Base-by-base conservation (phyloP, 2,113 vertebrate genomes). In the Tenrec ecaudatus region DNA sequence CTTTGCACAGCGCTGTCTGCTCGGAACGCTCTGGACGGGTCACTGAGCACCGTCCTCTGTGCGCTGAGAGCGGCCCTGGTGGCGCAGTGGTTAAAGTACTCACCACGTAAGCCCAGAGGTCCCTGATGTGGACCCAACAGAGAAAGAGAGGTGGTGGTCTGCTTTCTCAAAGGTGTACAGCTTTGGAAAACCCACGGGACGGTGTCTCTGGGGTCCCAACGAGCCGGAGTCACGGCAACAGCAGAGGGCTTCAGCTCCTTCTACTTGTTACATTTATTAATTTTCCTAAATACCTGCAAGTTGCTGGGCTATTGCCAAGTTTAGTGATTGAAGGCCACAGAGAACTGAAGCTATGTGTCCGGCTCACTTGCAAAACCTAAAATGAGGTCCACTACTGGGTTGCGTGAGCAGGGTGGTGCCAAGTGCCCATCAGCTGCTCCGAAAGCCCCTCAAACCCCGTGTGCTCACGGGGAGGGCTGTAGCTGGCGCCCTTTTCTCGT, bases 221-320 rank as follows among this genome's bases (percentile, higher is more conserved):
- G 66, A 68, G 29, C 15, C 29, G 3, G 29, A 31, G 31, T 68
- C 66, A 15, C 31, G 0, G 31, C 27, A 17, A 31, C 66, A 14
- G 29, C 66, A 14, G 15, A 31, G 29, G 27, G 27, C 31, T 68
- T 68, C 11, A 15, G 31, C 66, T 31, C 7, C 66, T 31, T 25
- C 25, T 62, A 73, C 19, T 89, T 29, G 79, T 62, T 75, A 22
- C 16, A 75, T 64, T 64, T 62, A 81, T 64, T 69, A 92, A 78
- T 57, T 82, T 94, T 38, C 31, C 77, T 87, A 64, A 81, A 58
- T n/a, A 77, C 12, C 29, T 78, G 19, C 75, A 76, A 31, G 38
- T 75, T 94, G 94, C 58, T 92, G 62, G 90, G 33, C 12, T n/a
- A 36, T 73, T 89, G 85, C 33, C 40, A 80, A 96, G 29, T 64